Evolutionary conservation across 2,888 invertebrate genomes (phyloP).

Genomic region (Flabesymbios commensalis): DNA sequence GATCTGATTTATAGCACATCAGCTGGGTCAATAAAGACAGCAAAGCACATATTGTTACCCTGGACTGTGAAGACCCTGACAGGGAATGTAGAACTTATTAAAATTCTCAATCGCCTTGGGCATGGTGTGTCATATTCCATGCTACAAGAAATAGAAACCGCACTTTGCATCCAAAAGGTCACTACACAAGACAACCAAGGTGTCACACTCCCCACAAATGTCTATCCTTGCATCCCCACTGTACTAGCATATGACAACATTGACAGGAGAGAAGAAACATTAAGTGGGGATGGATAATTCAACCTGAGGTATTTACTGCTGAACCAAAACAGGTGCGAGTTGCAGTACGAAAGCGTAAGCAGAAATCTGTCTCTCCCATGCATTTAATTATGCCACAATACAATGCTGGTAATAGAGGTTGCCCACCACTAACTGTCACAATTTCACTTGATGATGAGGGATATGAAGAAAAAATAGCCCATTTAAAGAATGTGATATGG

Average conservation of each 20-base stretch:
- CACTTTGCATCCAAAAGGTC: conserved; percentile 9
- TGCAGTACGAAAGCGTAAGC: neutral
- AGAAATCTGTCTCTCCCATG: neutral
- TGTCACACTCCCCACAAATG: conserved; percentile 17
- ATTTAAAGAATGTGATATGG: conserved; percentile 11
- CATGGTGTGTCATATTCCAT: conserved; percentile 15
- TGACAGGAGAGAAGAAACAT: conserved; percentile 35
- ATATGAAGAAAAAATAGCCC: neutral
- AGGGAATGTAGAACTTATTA: conserved; percentile 11
- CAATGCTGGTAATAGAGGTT: conserved; percentile 15
- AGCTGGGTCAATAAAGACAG: neutral
- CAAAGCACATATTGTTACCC: conserved; percentile 6
- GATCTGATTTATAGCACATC: conserved; percentile 3
- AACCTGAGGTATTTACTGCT: conserved; percentile 19
- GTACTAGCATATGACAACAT: conserved; percentile 37
- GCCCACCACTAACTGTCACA: conserved; percentile 11
- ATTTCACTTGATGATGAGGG: neutral
- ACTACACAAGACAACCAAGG: neutral
- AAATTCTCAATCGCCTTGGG: conserved; percentile 6
- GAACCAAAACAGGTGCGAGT: neutral
- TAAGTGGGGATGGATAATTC: conserved; percentile 33
- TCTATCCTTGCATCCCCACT: conserved; percentile 24
- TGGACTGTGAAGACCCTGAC: conserved; percentile 11
- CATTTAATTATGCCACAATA: conserved; percentile 3
- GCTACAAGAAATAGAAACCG: conserved; percentile 10